phyloP scores from a whole-genome alignment of 1,140 invertebrate genomes.

The Drosophila lini region DNA sequence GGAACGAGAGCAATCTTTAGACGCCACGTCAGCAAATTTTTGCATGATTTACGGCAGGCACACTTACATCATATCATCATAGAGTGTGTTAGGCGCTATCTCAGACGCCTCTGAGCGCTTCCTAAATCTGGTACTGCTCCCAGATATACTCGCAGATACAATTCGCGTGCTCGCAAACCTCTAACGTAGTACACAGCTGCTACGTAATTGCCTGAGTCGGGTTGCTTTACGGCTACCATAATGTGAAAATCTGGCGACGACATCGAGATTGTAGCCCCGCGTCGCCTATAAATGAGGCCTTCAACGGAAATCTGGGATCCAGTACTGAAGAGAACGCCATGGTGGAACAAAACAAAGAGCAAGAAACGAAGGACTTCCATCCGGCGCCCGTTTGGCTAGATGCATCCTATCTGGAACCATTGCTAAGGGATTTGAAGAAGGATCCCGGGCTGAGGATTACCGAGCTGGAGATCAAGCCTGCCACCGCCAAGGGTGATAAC shows the following conservation, averaged over 20 bases:
- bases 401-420: conserved; percentile 59
- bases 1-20: conserved; percentile 2
- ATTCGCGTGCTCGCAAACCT: conserved; percentile 5
- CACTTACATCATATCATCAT: conserved; percentile 42
- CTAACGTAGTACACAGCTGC: background rate
- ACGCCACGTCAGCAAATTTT: conserved; percentile 28
- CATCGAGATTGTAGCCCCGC: conserved; percentile 7
- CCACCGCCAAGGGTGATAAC: conserved; percentile 73
- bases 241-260: conserved; percentile 6
- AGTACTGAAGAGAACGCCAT: conserved; percentile 37
- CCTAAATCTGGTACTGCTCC: conserved; percentile 21
- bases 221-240: too few relatives aligned
- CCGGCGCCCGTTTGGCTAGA: conserved; percentile 69
- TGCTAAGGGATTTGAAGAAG: conserved; percentile 56
- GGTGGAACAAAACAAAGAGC: conserved; percentile 46
- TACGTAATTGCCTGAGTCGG: too few relatives aligned
- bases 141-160: conserved; percentile 17
- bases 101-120: conserved; percentile 6
- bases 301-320: background rate
- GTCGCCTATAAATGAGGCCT: conserved; percentile 48
- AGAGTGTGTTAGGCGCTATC: conserved; percentile 7
- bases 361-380: conserved; percentile 44
- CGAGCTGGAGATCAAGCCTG: conserved; percentile 65
- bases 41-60: conserved; percentile 37
- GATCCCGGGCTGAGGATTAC: conserved; percentile 53